Conservation (phyloP, 2,113 vertebrate species). For the Pituophis catenifer region DNA sequence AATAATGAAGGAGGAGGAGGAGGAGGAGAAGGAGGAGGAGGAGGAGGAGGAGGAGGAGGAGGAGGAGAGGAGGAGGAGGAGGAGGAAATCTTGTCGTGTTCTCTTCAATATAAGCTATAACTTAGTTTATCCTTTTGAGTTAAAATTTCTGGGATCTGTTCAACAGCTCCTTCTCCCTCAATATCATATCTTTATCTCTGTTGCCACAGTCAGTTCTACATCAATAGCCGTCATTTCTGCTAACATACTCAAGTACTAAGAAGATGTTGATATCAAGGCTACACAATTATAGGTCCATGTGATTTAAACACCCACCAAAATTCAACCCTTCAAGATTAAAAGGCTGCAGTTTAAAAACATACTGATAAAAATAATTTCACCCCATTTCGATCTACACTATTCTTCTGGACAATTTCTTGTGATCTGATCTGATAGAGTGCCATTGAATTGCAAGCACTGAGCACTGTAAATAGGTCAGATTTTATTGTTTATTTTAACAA, state of each 20-base stretch:
- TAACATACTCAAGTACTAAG: neutral
- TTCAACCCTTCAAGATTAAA: neutral
- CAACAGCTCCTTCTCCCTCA: no score
- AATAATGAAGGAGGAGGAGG: neutral
- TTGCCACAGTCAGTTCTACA: neutral
- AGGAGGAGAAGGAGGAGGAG: no score
- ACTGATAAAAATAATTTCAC: conserved; percentile 31
- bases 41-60: no score
- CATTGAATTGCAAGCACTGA: conserved; percentile 42
- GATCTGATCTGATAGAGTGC: conserved; percentile 41
- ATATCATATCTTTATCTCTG: neutral
- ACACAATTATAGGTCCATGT: neutral
- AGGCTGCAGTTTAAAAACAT: conserved; percentile 22
- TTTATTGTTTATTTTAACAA: conserved; percentile 79
- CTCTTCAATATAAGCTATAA: neutral
- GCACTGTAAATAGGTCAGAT: conserved; percentile 70
- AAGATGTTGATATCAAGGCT: neutral
- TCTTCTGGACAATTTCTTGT: conserved; percentile 43
- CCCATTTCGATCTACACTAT: conserved; percentile 19
- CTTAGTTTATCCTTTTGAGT: neutral
- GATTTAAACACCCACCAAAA: neutral
- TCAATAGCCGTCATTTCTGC: neutral
- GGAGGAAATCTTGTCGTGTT: neutral
- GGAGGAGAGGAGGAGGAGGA: no score
- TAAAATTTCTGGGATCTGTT: no score